phyloP scores from a whole-genome alignment of 2,113 vertebrate genomes.

The Pollimyrus isidori region DNA sequence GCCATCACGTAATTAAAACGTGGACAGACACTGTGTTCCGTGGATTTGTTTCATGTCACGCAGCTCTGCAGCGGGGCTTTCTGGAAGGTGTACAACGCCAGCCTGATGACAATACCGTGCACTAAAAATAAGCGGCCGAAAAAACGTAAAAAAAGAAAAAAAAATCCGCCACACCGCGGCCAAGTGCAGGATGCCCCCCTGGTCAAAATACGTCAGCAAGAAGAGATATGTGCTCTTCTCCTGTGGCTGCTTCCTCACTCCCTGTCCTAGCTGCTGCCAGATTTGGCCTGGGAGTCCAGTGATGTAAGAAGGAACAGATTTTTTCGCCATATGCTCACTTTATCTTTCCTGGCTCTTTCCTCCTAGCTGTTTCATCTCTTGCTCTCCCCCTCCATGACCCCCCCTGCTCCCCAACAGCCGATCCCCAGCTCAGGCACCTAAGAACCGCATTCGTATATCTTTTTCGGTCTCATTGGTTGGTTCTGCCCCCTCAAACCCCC shows the following conservation, averaged over 20 bases:
- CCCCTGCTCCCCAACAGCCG: not conserved
- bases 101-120: conserved; percentile 13
- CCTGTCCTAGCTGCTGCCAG: conserved; percentile 14
- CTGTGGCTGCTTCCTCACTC: conserved; percentile 5
- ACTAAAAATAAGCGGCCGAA: conserved; percentile 24
- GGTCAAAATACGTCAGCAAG: conserved; percentile 27
- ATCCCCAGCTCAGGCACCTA: not conserved
- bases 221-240: conserved; percentile 10
- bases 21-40: not conserved
- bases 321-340: conserved; percentile 35
- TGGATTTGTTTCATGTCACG: not conserved
- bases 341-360: conserved; percentile 27
- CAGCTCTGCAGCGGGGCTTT: not conserved
- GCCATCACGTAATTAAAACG: not conserved
- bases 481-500: not conserved
- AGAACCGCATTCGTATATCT: not conserved
- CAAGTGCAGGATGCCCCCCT: conserved; percentile 10
- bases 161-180: not conserved
- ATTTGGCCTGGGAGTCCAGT: conserved; percentile 24
- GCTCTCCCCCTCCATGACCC: not conserved
- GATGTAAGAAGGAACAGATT: conserved; percentile 39
- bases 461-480: not conserved
- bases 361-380: conserved; percentile 16
- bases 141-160: not conserved
- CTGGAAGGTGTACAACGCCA: not conserved